These are phyloP conservation scores for Calliphora vomitoria DNA, from an alignment of 2,888 invertebrate genomes.

Conservation along the genomic window DNA sequence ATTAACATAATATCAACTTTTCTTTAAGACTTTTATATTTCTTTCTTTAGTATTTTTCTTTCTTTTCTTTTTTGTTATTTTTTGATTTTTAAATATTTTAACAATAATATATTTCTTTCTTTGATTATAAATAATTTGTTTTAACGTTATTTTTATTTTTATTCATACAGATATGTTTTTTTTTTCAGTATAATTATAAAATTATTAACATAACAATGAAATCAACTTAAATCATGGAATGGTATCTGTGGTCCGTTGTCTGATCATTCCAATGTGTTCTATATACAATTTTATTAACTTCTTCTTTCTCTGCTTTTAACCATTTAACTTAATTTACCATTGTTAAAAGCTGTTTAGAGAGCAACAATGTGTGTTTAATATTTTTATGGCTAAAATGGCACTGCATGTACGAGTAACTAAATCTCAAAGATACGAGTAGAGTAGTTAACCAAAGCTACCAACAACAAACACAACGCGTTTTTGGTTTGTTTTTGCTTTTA, in stretches of 20 bases:
- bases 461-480: background rate
- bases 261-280: slow-evolving; percentile 45
- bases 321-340: slow-evolving; percentile 45
- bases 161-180: background rate
- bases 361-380: background rate
- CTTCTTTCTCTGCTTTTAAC: slow-evolving; percentile 26
- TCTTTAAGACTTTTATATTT: slow-evolving; percentile 40
- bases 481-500: background rate
- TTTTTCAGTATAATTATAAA: slow-evolving; percentile 51
- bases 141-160: slow-evolving; percentile 60
- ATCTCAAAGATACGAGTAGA: background rate
- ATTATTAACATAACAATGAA: slow-evolving; percentile 70
- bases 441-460: slow-evolving; percentile 4
- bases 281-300: slow-evolving; percentile 28
- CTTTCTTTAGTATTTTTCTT: background rate
- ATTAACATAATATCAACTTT: slow-evolving; percentile 49
- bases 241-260: background rate
- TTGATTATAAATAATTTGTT: slow-evolving; percentile 65
- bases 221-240: slow-evolving; percentile 23
- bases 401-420: slow-evolving; percentile 32
- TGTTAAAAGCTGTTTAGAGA: slow-evolving; percentile 19
- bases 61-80: slow-evolving; percentile 1
- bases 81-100: slow-evolving; percentile 2
- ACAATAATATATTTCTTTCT: slow-evolving; percentile 31
- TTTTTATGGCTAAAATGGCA: slow-evolving; percentile 59